These are phyloP conservation scores for Patella caerulea DNA, from an alignment of 2,888 invertebrate species.

Conservation along the genomic window DNA sequence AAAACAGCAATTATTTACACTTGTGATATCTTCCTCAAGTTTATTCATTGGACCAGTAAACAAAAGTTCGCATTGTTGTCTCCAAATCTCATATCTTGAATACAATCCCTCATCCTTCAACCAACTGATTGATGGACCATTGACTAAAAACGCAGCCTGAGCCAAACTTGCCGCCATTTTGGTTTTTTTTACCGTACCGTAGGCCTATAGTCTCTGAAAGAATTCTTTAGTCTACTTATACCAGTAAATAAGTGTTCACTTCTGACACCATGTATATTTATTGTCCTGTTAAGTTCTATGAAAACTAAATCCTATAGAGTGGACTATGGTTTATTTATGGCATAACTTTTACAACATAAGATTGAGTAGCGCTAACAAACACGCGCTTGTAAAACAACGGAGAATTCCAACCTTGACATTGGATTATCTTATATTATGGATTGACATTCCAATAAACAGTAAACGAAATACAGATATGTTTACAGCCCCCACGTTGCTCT, in stretches of 20 bases:
- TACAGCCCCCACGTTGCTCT: too few relatives aligned
- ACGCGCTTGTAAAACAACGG: too few relatives aligned
- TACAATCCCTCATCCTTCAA: background rate
- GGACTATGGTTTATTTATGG: background rate
- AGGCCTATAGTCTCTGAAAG: background rate
- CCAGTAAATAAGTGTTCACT: background rate
- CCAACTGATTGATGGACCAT: conserved; percentile 1
- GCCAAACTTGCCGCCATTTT: conserved; percentile 1
- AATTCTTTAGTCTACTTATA: background rate
- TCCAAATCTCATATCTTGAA: background rate
- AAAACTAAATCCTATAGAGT: background rate
- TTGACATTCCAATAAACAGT: too few relatives aligned
- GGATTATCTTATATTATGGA: too few relatives aligned
- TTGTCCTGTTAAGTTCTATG: background rate
- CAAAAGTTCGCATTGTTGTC: background rate
- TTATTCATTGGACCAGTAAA: background rate
- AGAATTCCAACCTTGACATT: too few relatives aligned
- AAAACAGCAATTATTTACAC: conserved; percentile 12
- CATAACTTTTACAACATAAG: too few relatives aligned
- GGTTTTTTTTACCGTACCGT: background rate
- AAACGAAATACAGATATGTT: too few relatives aligned
- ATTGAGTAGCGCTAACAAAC: too few relatives aligned
- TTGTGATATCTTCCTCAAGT: conserved; percentile 1
- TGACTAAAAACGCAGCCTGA: background rate
- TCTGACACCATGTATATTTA: conserved; percentile 5